A percentile compares a stretch with the other conserved stretches of the same genome.
Conservation (phyloP, 2,888 invertebrate genomes). For the Incurvaria masculella region DNA sequence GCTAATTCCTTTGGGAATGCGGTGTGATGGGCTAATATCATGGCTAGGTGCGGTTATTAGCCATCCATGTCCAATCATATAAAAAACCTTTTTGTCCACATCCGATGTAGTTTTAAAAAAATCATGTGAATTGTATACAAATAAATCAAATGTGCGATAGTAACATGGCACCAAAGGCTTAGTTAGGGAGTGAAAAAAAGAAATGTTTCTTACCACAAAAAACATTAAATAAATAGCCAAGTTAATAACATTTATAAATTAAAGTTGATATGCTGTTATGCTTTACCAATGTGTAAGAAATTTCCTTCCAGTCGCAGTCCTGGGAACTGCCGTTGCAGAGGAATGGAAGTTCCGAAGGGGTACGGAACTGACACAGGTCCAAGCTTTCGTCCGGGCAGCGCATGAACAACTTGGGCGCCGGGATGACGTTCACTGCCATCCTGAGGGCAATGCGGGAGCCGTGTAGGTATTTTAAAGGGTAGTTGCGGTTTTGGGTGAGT, state of each 20-base stretch:
- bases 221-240: too few species aligned
- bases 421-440: constrained; percentile 25
- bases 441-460: constrained; percentile 24
- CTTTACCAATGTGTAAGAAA: constrained; percentile 28
- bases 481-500: too few species aligned
- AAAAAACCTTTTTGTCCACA: neutral
- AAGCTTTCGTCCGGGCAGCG: constrained; percentile 30
- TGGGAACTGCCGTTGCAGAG: constrained; percentile 27
- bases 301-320: constrained; percentile 32
- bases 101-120: neutral
- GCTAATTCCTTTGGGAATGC: too few species aligned
- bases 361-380: constrained; percentile 21
- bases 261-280: constrained; percentile 7
- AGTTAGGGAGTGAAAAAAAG: too few species aligned
- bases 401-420: constrained; percentile 27
- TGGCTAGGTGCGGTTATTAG: too few species aligned
- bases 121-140: neutral
- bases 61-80: too few species aligned
- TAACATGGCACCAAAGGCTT: too few species aligned
- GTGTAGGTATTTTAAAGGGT: too few species aligned
- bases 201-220: too few species aligned
- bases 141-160: too few species aligned
- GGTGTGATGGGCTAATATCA: too few species aligned
- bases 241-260: too few species aligned
- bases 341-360: constrained; percentile 18